Conservation (phyloP, 2,797 vertebrate species). For the Ptychobarbus kaznakovi region DNA sequence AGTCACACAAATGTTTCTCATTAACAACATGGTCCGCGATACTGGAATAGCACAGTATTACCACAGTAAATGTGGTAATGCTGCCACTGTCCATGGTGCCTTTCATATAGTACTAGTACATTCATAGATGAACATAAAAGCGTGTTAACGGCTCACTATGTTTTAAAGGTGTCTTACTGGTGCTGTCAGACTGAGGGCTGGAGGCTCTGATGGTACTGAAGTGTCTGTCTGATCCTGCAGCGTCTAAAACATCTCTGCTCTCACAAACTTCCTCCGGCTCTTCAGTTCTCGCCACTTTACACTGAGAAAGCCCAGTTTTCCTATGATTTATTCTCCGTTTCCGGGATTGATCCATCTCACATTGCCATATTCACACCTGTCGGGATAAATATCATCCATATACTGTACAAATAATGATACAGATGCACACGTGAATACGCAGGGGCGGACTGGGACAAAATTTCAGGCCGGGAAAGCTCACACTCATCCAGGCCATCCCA, state of each 20-base stretch:
- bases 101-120: not conserved
- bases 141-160: not conserved
- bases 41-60: not conserved
- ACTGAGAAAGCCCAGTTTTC: slow-evolving; percentile 15
- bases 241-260: not conserved
- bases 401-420: not conserved
- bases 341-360: slow-evolving; percentile 38
- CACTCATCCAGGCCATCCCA: no score
- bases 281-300: slow-evolving; percentile 28
- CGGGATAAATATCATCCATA: not conserved
- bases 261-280: not conserved
- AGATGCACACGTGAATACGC: not conserved
- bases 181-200: slow-evolving; percentile 14
- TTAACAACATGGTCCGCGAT: not conserved
- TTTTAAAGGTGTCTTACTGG: not conserved
- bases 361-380: slow-evolving; percentile 6
- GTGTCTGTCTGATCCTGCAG: not conserved
- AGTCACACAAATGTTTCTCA: not conserved
- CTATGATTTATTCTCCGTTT: slow-evolving; percentile 31
- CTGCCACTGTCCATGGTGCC: not conserved
- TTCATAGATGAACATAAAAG: not conserved
- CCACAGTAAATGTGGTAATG: not conserved
- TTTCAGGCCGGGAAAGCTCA: no score
- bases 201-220: slow-evolving; percentile 26
- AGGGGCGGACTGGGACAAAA: no score